These are phyloP conservation scores for Poecilobothrus nobilitatus DNA, from an alignment of 2,888 invertebrate species.

Conservation along the genomic window DNA sequence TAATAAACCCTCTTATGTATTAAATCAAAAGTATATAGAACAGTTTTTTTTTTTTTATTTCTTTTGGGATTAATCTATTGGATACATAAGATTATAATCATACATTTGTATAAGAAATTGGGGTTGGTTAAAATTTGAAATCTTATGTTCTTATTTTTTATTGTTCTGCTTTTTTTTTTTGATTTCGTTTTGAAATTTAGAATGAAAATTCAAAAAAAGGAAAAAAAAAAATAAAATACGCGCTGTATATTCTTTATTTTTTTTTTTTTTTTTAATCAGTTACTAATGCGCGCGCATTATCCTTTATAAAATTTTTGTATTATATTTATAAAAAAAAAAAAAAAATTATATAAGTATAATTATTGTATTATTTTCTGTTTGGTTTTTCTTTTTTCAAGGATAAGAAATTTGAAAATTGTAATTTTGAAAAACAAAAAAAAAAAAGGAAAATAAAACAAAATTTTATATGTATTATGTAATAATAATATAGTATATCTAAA, in stretches of 20 bases:
- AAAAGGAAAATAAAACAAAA: too few relatives aligned
- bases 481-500: too few relatives aligned
- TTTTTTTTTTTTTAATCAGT: not conserved
- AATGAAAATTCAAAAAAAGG: not conserved
- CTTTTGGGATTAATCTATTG: not conserved
- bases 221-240: not conserved
- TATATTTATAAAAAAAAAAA: not conserved
- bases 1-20: not conserved
- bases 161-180: not conserved
- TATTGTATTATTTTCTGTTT: too few relatives aligned
- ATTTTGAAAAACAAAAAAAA: too few relatives aligned
- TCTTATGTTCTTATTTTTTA: not conserved
- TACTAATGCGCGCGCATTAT: conserved; percentile 45
- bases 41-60: not conserved
- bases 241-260: not conserved
- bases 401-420: not conserved
- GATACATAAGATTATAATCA: conserved; percentile 1
- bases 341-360: too few relatives aligned
- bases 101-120: not conserved
- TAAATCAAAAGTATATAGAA: not conserved
- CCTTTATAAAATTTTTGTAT: conserved; percentile 19
- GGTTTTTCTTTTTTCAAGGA: not conserved
- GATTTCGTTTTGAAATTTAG: not conserved
- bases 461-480: too few relatives aligned
- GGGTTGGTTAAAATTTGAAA: not conserved